phyloP scores from a whole-genome alignment of 2,113 vertebrate genomes.

The Phalacrocorax carbo region DNA sequence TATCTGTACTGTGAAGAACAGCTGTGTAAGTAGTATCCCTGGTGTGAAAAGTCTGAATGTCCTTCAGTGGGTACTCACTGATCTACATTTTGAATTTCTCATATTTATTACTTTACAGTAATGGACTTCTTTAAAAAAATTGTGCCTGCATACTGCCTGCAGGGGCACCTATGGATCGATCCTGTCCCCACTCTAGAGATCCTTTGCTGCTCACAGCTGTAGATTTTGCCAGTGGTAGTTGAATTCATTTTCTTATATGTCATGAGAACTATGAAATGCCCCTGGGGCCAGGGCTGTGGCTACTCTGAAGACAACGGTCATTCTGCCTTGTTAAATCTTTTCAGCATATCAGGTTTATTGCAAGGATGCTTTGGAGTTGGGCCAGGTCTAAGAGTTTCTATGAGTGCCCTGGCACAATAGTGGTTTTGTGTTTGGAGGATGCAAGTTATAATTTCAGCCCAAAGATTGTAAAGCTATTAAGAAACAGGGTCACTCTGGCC shows the following conservation, averaged over 20 bases:
- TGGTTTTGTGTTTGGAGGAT: background rate
- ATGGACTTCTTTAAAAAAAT: background rate
- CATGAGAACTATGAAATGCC: background rate
- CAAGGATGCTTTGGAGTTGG: background rate
- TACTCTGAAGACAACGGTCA: background rate
- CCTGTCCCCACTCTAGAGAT: background rate
- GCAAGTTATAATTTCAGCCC: background rate
- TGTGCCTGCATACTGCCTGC: background rate
- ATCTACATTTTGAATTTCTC: background rate
- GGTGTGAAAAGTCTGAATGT: background rate
- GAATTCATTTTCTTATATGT: background rate
- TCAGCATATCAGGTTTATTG: background rate
- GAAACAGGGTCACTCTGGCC: background rate
- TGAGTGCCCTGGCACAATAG: background rate
- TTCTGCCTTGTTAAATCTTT: background rate
- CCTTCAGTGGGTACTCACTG: background rate
- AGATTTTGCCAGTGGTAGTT: background rate
- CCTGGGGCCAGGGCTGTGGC: background rate
- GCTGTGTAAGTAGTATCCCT: background rate
- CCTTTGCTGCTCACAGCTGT: background rate
- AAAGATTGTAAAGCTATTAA: background rate
- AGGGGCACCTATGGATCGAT: accelerated
- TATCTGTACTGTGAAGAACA: background rate
- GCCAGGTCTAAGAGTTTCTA: background rate
- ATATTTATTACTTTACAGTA: background rate